Evolutionary conservation across 2,113 vertebrate species (phyloP), one percentile per base, ranked within the genome.

Genomic region (Sitta europaea): DNA sequence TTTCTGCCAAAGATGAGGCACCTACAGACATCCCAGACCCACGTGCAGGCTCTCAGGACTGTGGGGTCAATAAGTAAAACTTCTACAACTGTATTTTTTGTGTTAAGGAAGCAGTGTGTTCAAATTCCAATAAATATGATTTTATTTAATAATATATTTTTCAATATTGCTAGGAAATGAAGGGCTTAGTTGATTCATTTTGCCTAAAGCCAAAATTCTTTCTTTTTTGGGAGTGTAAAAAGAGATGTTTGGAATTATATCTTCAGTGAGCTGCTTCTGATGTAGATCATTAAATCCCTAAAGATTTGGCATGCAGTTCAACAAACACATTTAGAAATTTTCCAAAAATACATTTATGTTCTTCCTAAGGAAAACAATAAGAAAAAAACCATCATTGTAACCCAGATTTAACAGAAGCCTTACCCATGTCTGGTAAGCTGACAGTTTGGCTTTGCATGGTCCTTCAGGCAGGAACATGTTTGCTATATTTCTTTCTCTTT

Each of bases 121-220:
- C 63, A 75, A 75, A 65, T 84, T 85, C 31, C 53, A 36, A 63
- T 45, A 89, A 79, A 68, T 83, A n/a, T 0, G 0, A 55, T 75
- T 95, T 83, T 78, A 66, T 72, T 94, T 74, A 91, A 85, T 42
- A 3, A 45, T 61, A 23, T 61, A 58, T 59, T 95, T 93, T 62
- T 74, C n/a, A 88, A 88, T 91, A 70, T 59, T 81, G 29, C 20
- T 61, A 45, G 19, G 73, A 95, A 93, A 78, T 63, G 12, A 94
- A 77, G 57, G 47, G 42, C 47, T 94, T 92, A 92, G 89, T 92
- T 14, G 27, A 21, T 82, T 96, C 59, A 70, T 70, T 93, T 95
- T 94, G 57, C 54, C 73, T 66, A 59, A 73, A 92, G 78, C 27
- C 67, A 92, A 90, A 96, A 83, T 45, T 82, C 28, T 15, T 78